Percentiles rank a stretch among this genome's conserved stretches.
Conservation (phyloP, 2,113 vertebrate genomes). For the Brienomyrus brachyistius region DNA sequence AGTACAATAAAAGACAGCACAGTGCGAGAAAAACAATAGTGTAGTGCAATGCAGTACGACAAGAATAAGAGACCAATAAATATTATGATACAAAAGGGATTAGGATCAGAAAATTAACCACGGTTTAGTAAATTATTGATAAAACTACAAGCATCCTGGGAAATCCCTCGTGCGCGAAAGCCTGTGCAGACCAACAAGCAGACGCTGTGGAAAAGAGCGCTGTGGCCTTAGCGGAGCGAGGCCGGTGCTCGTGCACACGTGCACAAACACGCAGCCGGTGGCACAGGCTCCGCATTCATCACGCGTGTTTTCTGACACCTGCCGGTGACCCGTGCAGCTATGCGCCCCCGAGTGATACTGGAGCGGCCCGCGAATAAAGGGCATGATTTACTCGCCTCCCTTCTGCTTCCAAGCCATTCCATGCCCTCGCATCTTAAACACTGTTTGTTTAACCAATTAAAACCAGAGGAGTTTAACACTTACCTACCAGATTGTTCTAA, state of each 20-base stretch:
- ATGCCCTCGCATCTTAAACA: constrained; percentile 14
- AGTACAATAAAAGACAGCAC: background rate
- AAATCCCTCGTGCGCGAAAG: background rate
- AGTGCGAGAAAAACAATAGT: too few relatives aligned
- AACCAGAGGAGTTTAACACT: background rate
- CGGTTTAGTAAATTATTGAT: background rate
- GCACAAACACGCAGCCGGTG: constrained; percentile 6
- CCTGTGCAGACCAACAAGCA: background rate
- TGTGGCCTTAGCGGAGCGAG: background rate
- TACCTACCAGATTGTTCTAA: constrained; percentile 12
- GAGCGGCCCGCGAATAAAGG: background rate
- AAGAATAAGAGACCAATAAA: background rate
- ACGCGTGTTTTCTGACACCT: constrained; percentile 17
- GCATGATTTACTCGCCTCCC: background rate
- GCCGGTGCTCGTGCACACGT: background rate
- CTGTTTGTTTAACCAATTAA: constrained; percentile 15
- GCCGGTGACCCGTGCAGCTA: background rate
- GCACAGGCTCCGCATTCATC: constrained; percentile 16
- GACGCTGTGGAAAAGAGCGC: background rate
- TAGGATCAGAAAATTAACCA: background rate
- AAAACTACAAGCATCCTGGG: background rate
- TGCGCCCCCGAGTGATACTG: background rate
- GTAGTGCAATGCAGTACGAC: background rate
- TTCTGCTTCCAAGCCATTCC: background rate
- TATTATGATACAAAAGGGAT: background rate